phyloP scores from a whole-genome alignment of 2,113 vertebrate genomes.

The Otus sunia region DNA sequence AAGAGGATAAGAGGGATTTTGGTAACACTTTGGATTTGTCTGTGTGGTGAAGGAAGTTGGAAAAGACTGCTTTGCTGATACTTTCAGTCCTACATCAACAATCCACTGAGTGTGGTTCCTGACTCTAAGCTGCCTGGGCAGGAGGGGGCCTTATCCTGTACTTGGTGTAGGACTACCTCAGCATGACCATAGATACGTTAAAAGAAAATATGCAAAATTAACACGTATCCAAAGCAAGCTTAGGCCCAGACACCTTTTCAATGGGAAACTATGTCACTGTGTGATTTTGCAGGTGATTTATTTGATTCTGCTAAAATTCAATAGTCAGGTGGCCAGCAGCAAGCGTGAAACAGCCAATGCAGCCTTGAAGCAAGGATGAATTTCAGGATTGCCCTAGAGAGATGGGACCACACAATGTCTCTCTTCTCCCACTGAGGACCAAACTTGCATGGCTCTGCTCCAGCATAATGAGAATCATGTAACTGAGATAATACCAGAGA shows the following conservation, averaged over 20 bases:
- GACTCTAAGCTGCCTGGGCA: fast-evolving
- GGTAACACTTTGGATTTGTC: not conserved
- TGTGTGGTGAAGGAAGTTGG: not conserved
- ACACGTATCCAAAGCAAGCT: not conserved
- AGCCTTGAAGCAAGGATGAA: not conserved
- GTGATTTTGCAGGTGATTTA: not conserved
- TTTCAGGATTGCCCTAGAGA: not conserved
- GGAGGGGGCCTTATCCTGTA: not conserved
- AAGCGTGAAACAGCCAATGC: not conserved
- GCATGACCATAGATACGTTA: not conserved
- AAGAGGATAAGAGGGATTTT: not conserved
- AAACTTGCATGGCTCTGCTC: not conserved
- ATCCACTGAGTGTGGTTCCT: fast-evolving
- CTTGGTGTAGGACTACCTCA: not conserved
- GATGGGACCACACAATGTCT: not conserved
- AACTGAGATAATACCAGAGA: not conserved
- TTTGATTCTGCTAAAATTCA: not conserved
- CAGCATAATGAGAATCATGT: not conserved
- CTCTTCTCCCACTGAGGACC: not conserved
- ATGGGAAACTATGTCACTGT: not conserved
- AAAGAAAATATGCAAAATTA: not conserved
- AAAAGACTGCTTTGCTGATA: not conserved
- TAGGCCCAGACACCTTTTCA: not conserved
- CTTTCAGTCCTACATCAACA: not conserved
- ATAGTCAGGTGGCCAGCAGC: not conserved